These are phyloP conservation scores for Rhaphigaster nebulosa DNA, from an alignment of 2,888 invertebrate species.

Conservation along the genomic window DNA sequence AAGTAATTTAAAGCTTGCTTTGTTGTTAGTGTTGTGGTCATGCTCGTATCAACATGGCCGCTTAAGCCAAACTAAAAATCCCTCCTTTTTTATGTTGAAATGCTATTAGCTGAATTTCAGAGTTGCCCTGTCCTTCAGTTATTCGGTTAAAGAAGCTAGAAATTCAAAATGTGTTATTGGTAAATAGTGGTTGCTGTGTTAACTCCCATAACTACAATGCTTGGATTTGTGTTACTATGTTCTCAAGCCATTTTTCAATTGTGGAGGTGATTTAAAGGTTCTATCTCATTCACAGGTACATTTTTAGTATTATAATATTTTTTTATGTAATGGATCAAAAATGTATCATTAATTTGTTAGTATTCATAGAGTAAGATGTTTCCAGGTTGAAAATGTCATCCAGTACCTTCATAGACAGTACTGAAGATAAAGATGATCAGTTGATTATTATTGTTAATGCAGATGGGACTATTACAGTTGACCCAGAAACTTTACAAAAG, in stretches of 20 bases:
- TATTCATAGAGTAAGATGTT: neutral
- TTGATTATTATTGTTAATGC: constrained; percentile 88
- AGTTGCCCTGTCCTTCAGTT: neutral
- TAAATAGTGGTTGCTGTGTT: neutral
- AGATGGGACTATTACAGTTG: constrained; percentile 86
- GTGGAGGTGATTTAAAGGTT: neutral
- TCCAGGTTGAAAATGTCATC: constrained; percentile 57
- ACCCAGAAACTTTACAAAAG: constrained; percentile 83
- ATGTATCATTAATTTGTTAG: neutral
- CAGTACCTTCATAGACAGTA: constrained; percentile 64
- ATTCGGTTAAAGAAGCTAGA: neutral
- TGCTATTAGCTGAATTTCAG: constrained; percentile 31
- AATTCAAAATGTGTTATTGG: neutral
- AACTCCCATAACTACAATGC: neutral
- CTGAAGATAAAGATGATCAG: constrained; percentile 72
- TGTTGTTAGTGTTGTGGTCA: constrained; percentile 44
- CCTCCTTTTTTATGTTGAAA: constrained; percentile 56
- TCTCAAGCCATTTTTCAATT: constrained; percentile 3
- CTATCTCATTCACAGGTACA: constrained; percentile 42
- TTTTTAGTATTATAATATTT: neutral
- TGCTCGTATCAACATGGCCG: constrained; percentile 55
- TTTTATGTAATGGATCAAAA: neutral
- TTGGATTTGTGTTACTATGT: neutral
- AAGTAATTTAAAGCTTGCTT: neutral
- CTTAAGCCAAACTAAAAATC: constrained; percentile 52